These are phyloP conservation scores for Xiphydria camelus DNA, from an alignment of 2,888 invertebrate genomes.

Conservation along the genomic window DNA sequence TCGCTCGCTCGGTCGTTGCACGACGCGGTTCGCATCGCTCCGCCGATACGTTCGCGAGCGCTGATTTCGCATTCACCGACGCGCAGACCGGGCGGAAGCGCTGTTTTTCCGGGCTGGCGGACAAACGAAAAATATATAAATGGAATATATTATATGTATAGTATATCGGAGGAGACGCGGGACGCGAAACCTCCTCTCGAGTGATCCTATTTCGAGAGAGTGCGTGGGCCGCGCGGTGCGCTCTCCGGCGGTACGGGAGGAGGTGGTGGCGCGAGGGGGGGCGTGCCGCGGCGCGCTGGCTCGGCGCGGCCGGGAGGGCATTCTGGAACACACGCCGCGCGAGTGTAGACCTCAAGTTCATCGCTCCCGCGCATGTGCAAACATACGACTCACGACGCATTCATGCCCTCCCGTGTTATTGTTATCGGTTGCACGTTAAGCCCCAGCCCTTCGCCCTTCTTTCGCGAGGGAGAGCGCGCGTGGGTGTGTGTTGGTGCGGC, in stretches of 20 bases:
- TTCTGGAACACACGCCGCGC: constrained; percentile 14
- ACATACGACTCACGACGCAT: constrained; percentile 32
- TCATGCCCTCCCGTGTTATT: constrained; percentile 22
- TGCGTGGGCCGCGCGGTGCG: too few relatives aligned
- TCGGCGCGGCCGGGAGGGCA: constrained; percentile 1
- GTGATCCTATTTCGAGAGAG: background rate
- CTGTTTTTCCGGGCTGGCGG: too few relatives aligned
- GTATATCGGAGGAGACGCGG: too few relatives aligned
- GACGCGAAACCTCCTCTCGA: too few relatives aligned
- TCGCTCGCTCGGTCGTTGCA: too few relatives aligned
- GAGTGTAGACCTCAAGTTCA: constrained; percentile 41
- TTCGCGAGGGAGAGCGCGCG: background rate
- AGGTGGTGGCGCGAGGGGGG: constrained; percentile 2
- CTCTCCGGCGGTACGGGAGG: constrained; percentile 11
- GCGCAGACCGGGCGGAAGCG: too few relatives aligned
- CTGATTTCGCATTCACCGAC: too few relatives aligned
- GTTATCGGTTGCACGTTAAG: constrained; percentile 11
- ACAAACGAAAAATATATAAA: too few relatives aligned
- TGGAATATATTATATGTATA: too few relatives aligned
- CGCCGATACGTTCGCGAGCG: too few relatives aligned
- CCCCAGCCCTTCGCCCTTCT: constrained; percentile 18
- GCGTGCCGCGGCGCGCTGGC: background rate
- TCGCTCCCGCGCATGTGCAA: constrained; percentile 52
- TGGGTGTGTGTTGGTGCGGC: background rate
- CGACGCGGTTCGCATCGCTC: too few relatives aligned